Evolutionary conservation across 2,888 invertebrate species (phyloP).

Genomic region (Neocrepidodera transversa): DNA sequence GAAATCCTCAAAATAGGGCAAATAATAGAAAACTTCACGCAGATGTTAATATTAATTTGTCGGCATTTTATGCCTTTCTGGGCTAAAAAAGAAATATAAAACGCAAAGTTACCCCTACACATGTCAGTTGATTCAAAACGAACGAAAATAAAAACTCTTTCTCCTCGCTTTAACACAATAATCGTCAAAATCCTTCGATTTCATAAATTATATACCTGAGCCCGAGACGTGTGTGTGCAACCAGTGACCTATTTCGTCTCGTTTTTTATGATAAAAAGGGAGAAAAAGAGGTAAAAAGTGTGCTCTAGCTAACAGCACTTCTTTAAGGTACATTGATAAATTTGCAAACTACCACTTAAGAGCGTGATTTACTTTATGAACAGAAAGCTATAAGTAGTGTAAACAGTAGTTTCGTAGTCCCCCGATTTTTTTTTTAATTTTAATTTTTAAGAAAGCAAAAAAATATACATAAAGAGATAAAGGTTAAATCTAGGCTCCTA

Average conservation of each 20-base stretch:
- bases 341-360: too few relatives aligned
- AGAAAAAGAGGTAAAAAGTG: slow-evolving; percentile 41
- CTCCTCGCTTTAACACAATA: slow-evolving; percentile 24
- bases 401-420: too few relatives aligned
- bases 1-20: too few relatives aligned
- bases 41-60: slow-evolving; percentile 22
- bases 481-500: too few relatives aligned
- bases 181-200: slow-evolving; percentile 31
- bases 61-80: neutral
- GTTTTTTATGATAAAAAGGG: slow-evolving; percentile 40
- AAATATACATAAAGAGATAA: too few relatives aligned
- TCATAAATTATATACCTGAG: slow-evolving; percentile 39
- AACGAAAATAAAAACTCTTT: slow-evolving; percentile 16
- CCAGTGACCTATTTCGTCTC: slow-evolving; percentile 44
- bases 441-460: too few relatives aligned
- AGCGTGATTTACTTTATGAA: too few relatives aligned
- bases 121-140: slow-evolving; percentile 28
- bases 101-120: slow-evolving; percentile 4
- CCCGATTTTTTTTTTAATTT: too few relatives aligned
- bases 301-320: slow-evolving; percentile 36
- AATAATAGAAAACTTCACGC: slow-evolving; percentile 11
- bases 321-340: slow-evolving; percentile 34
- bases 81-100: slow-evolving; percentile 22
- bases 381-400: too few relatives aligned
- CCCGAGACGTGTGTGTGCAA: slow-evolving; percentile 36